Conservation (phyloP, 2,797 vertebrate species). For the Sebastes iracundus region DNA sequence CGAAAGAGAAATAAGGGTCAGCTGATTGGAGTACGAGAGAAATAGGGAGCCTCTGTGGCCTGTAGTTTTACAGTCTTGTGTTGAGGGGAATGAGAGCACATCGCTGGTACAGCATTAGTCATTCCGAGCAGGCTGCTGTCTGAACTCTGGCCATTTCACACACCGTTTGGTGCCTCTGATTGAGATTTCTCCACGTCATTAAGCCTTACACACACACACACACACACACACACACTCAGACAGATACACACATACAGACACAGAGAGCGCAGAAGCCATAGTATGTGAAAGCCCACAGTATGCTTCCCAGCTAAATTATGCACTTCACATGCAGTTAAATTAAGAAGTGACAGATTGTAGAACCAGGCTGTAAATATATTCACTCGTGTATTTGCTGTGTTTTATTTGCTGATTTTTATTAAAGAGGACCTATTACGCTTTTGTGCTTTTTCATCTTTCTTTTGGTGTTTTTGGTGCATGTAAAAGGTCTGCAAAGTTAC, state of each 20-base stretch:
- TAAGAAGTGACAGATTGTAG: neutral
- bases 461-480: no score
- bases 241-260: neutral
- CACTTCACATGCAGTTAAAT: slow-evolving; percentile 3
- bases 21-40: slow-evolving; percentile 11
- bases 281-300: neutral
- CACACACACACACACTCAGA: neutral
- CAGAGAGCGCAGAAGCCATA: neutral
- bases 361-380: neutral
- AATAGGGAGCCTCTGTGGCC: slow-evolving; percentile 14
- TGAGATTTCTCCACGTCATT: slow-evolving; percentile 56
- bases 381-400: neutral
- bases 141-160: slow-evolving; percentile 69
- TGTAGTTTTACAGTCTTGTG: slow-evolving; percentile 16
- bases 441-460: no score
- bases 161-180: slow-evolving; percentile 57
- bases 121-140: slow-evolving; percentile 48
- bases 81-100: slow-evolving; percentile 43
- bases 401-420: neutral
- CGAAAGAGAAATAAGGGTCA: slow-evolving; percentile 13
- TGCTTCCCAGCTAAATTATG: neutral
- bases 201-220: slow-evolving; percentile 9
- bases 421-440: neutral
- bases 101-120: slow-evolving; percentile 44
- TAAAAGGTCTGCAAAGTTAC: no score